phyloP scores from a whole-genome alignment of 2,797 vertebrate species.

The Halcyon badia region DNA sequence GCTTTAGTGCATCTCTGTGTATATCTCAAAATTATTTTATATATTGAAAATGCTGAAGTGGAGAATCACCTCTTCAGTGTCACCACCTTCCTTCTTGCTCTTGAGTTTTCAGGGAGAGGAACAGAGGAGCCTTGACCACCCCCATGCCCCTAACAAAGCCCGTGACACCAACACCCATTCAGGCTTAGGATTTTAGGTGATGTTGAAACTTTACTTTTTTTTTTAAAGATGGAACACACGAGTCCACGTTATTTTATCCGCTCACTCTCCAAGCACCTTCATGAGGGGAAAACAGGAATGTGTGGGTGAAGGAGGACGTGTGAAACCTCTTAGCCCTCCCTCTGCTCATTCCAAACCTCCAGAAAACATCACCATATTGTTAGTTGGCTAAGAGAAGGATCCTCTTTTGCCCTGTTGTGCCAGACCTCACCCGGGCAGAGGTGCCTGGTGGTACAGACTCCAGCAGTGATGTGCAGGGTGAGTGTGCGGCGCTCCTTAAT shows the following conservation, averaged over 20 bases:
- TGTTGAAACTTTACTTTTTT: background rate
- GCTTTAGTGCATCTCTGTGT: background rate
- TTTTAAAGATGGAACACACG: background rate
- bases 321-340: background rate
- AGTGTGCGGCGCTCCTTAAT: background rate
- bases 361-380: rapidly evolving
- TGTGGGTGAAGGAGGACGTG: rapidly evolving
- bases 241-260: rapidly evolving
- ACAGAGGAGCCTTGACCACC: background rate
- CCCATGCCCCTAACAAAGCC: rapidly evolving
- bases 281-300: background rate
- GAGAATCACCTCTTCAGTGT: background rate
- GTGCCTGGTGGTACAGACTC: rapidly evolving
- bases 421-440: background rate
- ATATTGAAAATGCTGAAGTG: background rate
- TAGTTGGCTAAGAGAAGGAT: background rate
- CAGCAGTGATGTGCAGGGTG: background rate
- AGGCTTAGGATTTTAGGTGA: background rate
- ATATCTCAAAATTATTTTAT: background rate
- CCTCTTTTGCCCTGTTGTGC: background rate
- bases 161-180: rapidly evolving
- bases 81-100: background rate
- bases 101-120: background rate
- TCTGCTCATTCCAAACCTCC: background rate
- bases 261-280: background rate